Evolutionary conservation across 23 tunicate genomes (phyloP), one percentile per base, ranked within the genome.

Genomic region (Ciona savignyi): DNA sequence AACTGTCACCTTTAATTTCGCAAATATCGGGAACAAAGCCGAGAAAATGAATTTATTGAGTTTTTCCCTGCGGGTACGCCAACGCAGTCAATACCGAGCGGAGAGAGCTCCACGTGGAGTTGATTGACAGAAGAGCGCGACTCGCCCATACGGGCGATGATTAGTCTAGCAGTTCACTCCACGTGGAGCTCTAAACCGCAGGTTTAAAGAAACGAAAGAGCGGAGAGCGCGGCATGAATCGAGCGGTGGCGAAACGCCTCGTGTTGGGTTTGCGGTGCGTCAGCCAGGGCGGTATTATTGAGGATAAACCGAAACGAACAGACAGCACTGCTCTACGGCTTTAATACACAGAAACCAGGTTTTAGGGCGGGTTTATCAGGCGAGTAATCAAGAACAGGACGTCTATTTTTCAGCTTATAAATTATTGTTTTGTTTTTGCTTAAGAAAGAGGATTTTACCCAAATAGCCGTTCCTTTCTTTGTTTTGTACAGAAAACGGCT

Each of bases 191-290:
- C 73, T 35, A 35, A 35, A 33, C 48, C 51, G 51, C 51, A 35
- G 73, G 33, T 69, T 23, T 34, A 35, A 72, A 56, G 60, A 56
- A 72, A 72, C 35, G 42, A 72, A 42, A 72, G 77, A 35, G 77
- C 64, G 33, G 48, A 51, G 35, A 42, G 77, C 35, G 64, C 65
- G 42, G 60, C 74, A 34, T 56, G 74, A 33, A 29, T 70, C 29
- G 74, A 33, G 28, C 34, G 42, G 60, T 35, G 65, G 65, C 65
- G 35, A 51, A 51, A 35, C 77, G 48, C 77, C 60, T 42, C 4
- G 61, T 2, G 65, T 4, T 51, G 33, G 65, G 60, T 72, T 42
- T 72, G 35, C 33, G 21, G 65, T 42, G 15, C 48, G 56, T 6
- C 11, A 15, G 56, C 9, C 11, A 42, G 56, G 56, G 56, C 56